Percentiles rank a stretch among this genome's conserved stretches.
These are phyloP conservation scores for Nebria ingens DNA, from an alignment of 1,140 invertebrate species.

Conservation along the genomic window DNA sequence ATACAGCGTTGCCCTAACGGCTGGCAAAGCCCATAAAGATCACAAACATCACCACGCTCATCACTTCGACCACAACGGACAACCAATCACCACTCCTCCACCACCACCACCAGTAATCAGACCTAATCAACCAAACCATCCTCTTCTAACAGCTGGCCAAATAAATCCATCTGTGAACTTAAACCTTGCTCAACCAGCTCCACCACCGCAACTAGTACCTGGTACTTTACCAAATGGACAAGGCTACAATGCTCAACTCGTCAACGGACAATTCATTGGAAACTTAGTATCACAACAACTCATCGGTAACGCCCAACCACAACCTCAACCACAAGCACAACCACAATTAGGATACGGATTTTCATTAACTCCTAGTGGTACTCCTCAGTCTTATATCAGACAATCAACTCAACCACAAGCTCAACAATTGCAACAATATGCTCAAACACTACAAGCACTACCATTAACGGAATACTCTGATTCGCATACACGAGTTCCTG, in stretches of 20 bases:
- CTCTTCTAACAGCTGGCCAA: conserved; percentile 54
- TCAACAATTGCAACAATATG: conserved; percentile 15
- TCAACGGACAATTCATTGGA: conserved; percentile 49
- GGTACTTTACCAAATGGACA: conserved; percentile 34
- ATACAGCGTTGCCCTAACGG: conserved; percentile 64
- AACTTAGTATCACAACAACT: conserved; percentile 46
- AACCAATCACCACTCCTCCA: conserved; percentile 48
- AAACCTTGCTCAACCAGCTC: conserved; percentile 37
- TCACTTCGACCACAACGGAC: conserved; percentile 62
- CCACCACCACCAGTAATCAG: conserved; percentile 39
- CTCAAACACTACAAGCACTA: too few relatives aligned
- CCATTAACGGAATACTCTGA: conserved; percentile 13
- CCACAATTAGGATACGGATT: conserved; percentile 22
- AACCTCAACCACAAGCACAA: conserved; percentile 18
- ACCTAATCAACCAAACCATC: conserved; percentile 44
- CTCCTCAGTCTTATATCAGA: conserved; percentile 21
- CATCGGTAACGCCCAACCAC: conserved; percentile 26
- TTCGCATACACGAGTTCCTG: conserved; percentile 14
- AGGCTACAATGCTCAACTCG: conserved; percentile 41
- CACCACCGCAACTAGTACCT: conserved; percentile 36
- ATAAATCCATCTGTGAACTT: conserved; percentile 48
- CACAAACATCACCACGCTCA: conserved; percentile 76
- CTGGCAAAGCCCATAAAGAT: conserved; percentile 70
- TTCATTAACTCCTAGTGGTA: conserved; percentile 20
- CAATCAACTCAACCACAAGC: neutral